Evolutionary conservation across 2,888 invertebrate genomes (phyloP), one percentile per base, ranked within the genome.

Genomic region (Anoplius nigerrimus): DNA sequence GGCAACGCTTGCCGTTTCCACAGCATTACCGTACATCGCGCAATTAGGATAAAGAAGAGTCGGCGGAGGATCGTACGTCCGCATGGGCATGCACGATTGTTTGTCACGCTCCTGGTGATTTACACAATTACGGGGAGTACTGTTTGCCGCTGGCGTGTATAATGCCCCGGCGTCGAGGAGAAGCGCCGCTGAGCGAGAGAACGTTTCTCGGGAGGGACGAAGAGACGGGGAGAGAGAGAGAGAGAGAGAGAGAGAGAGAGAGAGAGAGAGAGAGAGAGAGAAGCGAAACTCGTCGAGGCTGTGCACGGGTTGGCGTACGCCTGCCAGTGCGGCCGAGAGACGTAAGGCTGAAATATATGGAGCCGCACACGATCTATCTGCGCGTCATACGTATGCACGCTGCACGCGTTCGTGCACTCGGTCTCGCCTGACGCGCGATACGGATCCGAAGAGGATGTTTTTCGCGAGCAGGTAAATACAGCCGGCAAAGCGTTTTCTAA

Each of bases 41-140:
- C 34, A 34, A 34, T 34, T 34, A 34, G 8, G 11, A 34, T 34
- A 34, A 34, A 13, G 34, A 34, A 34, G 34, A 34, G 8, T 34
- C 34, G 34, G 2, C 34, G 34, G 34, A 34, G 11, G 11, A 11
- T 34, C 34, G 34, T 34, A 11, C 34, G 4, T n/a, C 34, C 27
- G 42, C 34, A 45, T 67, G 64, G 64, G 56, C 55, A 73, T 58
- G 62, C 55, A 64, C 55, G 67, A 61, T 72, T 76, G 78, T 78
- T 78, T 72, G 74, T 79, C 78, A 74, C 69, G 69, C 72, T 68
- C 57, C 27, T 55, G 61, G 74, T 69, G 78, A 78, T 76, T 78
- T 76, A 74, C 74, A 69, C 76, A 78, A 78, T 78, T 78, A 78
- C 69, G 62, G 58, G 62, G 54, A 76, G 72, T 76, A 68, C 70